These are phyloP conservation scores for Notodonta dromedarius DNA, from an alignment of 2,888 invertebrate genomes.

Conservation along the genomic window DNA sequence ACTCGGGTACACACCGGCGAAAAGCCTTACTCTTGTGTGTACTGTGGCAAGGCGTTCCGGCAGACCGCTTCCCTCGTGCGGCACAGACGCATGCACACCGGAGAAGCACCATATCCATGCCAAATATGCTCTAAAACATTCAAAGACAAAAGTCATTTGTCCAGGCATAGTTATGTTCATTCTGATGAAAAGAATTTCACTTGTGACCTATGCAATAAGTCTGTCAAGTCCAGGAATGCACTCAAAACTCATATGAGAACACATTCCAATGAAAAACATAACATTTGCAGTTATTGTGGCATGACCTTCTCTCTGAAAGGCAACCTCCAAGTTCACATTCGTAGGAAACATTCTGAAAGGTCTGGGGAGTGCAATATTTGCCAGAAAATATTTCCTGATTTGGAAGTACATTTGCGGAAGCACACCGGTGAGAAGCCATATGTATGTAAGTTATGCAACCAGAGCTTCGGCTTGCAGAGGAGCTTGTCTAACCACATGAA, in stretches of 20 bases:
- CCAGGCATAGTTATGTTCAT: slow-evolving; percentile 69
- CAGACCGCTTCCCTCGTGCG: slow-evolving; percentile 72
- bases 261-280: slow-evolving; percentile 71
- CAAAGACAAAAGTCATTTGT: slow-evolving; percentile 60
- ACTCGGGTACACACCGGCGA: slow-evolving; percentile 73
- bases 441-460: slow-evolving; percentile 65
- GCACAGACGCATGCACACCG: slow-evolving; percentile 73
- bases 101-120: slow-evolving; percentile 72
- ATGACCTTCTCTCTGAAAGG: slow-evolving; percentile 82
- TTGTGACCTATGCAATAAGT: slow-evolving; percentile 81
- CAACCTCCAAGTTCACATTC: slow-evolving; percentile 81
- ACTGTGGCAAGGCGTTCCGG: slow-evolving; percentile 62
- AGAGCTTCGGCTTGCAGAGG: slow-evolving; percentile 61
- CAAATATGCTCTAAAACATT: slow-evolving; percentile 68
- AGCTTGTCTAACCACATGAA: slow-evolving; percentile 71
- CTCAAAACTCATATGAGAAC: slow-evolving; percentile 75
- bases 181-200: slow-evolving; percentile 79
- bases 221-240: slow-evolving; percentile 78
- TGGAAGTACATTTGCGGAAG: slow-evolving; percentile 82
- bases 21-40: slow-evolving; percentile 66
- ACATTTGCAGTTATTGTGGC: slow-evolving; percentile 73
- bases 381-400: slow-evolving; percentile 79
- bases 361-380: slow-evolving; percentile 82
- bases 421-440: slow-evolving; percentile 83
- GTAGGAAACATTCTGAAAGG: slow-evolving; percentile 82